A percentile compares a stretch with the other conserved stretches of the same genome.
phyloP scores from a whole-genome alignment of 2,797 vertebrate genomes.

The Tangara arthus region DNA sequence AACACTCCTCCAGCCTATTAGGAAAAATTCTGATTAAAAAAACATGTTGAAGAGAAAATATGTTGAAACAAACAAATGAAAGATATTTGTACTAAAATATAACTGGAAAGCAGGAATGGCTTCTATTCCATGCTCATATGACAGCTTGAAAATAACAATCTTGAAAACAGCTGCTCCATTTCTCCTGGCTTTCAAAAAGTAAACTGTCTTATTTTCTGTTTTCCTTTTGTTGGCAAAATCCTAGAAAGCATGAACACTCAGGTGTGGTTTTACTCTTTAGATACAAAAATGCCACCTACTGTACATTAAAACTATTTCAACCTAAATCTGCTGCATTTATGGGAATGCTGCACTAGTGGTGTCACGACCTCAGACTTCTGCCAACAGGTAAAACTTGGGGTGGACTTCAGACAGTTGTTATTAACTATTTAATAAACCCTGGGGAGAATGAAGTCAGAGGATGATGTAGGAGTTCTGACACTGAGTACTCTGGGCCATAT shows the following conservation, averaged over 20 bases:
- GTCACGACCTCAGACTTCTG: neutral
- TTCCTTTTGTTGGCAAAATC: constrained; percentile 14
- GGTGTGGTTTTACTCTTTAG: constrained; percentile 22
- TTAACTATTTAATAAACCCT: constrained; percentile 20
- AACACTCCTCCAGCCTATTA: neutral
- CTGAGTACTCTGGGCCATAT: neutral
- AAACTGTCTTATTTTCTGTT: neutral
- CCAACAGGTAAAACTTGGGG: constrained; percentile 10
- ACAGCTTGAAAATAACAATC: neutral
- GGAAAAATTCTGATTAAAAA: constrained; percentile 13
- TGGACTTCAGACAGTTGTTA: constrained; percentile 14
- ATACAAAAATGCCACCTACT: constrained; percentile 30
- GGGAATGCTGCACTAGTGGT: neutral
- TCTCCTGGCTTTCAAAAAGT: neutral
- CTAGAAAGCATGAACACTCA: constrained; percentile 22
- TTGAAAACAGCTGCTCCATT: constrained; percentile 13
- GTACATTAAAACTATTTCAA: neutral
- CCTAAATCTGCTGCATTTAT: constrained; percentile 5
- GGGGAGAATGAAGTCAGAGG: constrained; percentile 34
- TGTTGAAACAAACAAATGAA: constrained; percentile 19
- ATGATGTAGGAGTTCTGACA: constrained; percentile 12
- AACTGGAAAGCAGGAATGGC: neutral
- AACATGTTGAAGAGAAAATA: neutral
- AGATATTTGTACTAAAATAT: neutral
- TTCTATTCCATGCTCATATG: neutral